Evolutionary conservation across 2,888 invertebrate species (phyloP).

Genomic region (Acleris holmiana): DNA sequence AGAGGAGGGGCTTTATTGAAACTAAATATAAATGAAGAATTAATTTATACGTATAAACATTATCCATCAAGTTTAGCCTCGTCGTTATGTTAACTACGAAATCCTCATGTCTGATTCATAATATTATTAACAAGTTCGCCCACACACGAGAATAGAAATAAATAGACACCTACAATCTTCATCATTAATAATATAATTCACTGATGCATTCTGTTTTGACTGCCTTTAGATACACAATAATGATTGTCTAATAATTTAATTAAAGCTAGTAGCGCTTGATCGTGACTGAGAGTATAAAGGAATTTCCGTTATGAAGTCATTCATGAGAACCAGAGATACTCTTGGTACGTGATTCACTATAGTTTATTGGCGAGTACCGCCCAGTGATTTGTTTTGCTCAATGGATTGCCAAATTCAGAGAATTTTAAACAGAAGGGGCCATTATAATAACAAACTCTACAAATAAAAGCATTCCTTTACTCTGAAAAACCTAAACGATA

Average conservation of each 20-base stretch:
- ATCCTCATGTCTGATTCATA: constrained; percentile 35
- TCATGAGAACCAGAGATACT: constrained; percentile 48
- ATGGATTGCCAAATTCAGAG: constrained; percentile 42
- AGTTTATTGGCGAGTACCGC: constrained; percentile 50
- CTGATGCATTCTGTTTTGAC: constrained; percentile 30
- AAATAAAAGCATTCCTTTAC: too few species aligned
- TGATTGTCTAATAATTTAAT: constrained; percentile 30
- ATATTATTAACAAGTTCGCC: constrained; percentile 34
- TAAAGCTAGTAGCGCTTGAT: constrained; percentile 37
- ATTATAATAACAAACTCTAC: too few species aligned
- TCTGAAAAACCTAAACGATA: too few species aligned
- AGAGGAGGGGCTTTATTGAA: constrained; percentile 30
- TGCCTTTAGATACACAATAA: constrained; percentile 16
- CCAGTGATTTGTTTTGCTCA: constrained; percentile 45
- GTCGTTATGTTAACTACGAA: constrained; percentile 22
- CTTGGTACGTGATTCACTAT: constrained; percentile 38
- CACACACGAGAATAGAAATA: constrained; percentile 27
- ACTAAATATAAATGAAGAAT: constrained; percentile 29
- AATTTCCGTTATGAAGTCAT: constrained; percentile 57
- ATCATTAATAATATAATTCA: constrained; percentile 20
- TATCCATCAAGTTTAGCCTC: constrained; percentile 16
- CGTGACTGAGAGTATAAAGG: constrained; percentile 52
- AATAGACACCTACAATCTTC: constrained; percentile 15
- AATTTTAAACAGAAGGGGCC: constrained; percentile 14
- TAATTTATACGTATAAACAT: constrained; percentile 30